Evolutionary conservation across 1,140 invertebrate species (phyloP), one percentile per base, ranked within the genome.

Genomic region (Harpegnathos saltator): DNA sequence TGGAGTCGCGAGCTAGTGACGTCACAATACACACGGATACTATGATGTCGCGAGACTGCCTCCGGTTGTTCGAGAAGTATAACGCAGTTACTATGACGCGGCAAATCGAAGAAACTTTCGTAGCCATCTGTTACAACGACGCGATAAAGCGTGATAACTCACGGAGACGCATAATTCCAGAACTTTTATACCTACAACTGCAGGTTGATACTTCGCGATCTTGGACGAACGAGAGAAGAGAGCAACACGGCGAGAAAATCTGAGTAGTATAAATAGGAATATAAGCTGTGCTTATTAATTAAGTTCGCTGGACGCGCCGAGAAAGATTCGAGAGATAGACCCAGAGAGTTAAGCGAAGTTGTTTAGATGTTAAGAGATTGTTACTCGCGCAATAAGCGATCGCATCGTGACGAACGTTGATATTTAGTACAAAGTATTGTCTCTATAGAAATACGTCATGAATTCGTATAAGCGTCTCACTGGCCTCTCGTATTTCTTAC

Each of bases 81-180:
- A 80, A 78, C 33, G 29, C 33, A 19, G 17, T 56, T 78, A 69
- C 52, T 56, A 26, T 33, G 59, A 62, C 61, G 54, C 24, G 26
- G 22, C n/a, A 26, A 17, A 78, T 29, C 22, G 75, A 69, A 33
- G 58, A 80, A 71, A 80, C 65, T 80, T 80, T 71, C 17, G 4
- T 29, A n/a, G 17, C 50, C 75, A 78, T 78, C 33, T 19, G 29
- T 78, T 68, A 69, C 29, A 26, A 44, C 63, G 29, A 54, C 22
- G n/a, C n/a, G 24, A 52, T 26, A 26, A 4, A 22, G 44, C 22
- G 58, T 22, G 24, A 44, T 59, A 80, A 44, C 52, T 78, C 19
- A 54, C 3, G 12, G 38, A 22, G 29, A 50, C 29, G 44, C 63
- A n/a, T 29, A 71, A 52, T 38, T 77, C n/a, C 48, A 15, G 69